Evolutionary conservation across 1,140 invertebrate genomes (phyloP).

Genomic region (Pogonus chalceus): DNA sequence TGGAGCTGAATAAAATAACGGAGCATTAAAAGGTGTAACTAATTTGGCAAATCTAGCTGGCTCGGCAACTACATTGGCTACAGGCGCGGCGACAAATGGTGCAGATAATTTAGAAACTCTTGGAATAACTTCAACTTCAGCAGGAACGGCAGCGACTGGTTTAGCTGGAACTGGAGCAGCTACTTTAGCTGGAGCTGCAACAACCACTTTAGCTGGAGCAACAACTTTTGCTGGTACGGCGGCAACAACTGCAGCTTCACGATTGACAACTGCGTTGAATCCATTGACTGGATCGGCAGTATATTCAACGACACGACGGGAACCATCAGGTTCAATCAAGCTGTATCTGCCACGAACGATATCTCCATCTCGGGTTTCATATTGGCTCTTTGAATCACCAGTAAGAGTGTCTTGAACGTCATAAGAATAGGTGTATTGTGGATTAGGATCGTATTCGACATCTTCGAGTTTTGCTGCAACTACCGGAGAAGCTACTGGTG

Average conservation of each 20-base stretch:
- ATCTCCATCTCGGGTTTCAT: slow-evolving; percentile 32
- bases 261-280: slow-evolving; percentile 25
- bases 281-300: slow-evolving; percentile 29
- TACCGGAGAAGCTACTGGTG: slow-evolving; percentile 25
- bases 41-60: slow-evolving; percentile 9
- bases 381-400: slow-evolving; percentile 35
- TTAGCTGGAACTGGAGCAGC: slow-evolving; percentile 20
- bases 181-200: slow-evolving; percentile 25
- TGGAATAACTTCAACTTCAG: slow-evolving; percentile 22
- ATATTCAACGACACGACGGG: slow-evolving; percentile 35
- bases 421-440: slow-evolving; percentile 41
- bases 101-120: too few relatives aligned
- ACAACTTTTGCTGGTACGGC: slow-evolving; percentile 28
- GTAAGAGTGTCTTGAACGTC: slow-evolving; percentile 36
- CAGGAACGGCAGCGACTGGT: slow-evolving; percentile 21
- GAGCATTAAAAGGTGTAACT: slow-evolving; percentile 9
- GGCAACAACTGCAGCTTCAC: slow-evolving; percentile 29
- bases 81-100: slow-evolving; percentile 19
- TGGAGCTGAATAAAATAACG: not conserved
- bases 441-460: slow-evolving; percentile 37
- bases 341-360: slow-evolving; percentile 24
- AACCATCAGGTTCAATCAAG: slow-evolving; percentile 30
- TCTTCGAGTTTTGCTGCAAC: slow-evolving; percentile 34
- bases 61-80: slow-evolving; percentile 17
- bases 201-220: slow-evolving; percentile 31